These are phyloP conservation scores for Habropoda laboriosa DNA, from an alignment of 1,140 invertebrate species.

Conservation along the genomic window DNA sequence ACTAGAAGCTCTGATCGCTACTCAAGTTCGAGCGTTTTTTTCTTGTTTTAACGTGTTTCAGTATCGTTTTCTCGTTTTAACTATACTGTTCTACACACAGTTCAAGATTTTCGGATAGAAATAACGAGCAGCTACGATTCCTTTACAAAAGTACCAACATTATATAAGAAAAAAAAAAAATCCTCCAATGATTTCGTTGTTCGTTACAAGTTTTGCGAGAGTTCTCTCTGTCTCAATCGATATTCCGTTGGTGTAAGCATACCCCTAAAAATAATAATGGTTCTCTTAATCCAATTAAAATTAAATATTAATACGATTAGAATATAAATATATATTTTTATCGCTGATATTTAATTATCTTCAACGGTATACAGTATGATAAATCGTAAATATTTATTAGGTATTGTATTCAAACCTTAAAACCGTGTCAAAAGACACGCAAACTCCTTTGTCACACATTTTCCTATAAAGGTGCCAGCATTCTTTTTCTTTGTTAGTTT, in stretches of 20 bases:
- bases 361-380: too few relatives aligned
- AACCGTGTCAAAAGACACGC: conserved; percentile 86
- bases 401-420: conserved; percentile 78
- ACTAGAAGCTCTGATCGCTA: neutral
- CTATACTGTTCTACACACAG: too few relatives aligned
- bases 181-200: neutral
- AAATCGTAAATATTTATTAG: too few relatives aligned
- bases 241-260: conserved; percentile 88
- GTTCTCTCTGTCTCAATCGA: conserved; percentile 82
- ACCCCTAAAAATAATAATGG: conserved; percentile 80
- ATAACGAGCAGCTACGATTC: neutral
- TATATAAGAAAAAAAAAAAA: neutral
- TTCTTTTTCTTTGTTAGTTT: conserved; percentile 84
- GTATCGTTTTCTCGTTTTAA: neutral
- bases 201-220: conserved; percentile 55
- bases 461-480: conserved; percentile 86
- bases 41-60: neutral
- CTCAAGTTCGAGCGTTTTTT: neutral
- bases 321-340: too few relatives aligned
- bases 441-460: conserved; percentile 88
- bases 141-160: conserved; percentile 31
- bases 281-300: neutral
- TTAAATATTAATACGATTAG: too few relatives aligned
- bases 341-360: too few relatives aligned
- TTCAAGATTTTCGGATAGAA: conserved; percentile 7